Percentiles rank a stretch among this genome's conserved stretches.
Evolutionary conservation across 2,888 invertebrate species (phyloP).

Genomic region (Yponomeuta plumbellus): DNA sequence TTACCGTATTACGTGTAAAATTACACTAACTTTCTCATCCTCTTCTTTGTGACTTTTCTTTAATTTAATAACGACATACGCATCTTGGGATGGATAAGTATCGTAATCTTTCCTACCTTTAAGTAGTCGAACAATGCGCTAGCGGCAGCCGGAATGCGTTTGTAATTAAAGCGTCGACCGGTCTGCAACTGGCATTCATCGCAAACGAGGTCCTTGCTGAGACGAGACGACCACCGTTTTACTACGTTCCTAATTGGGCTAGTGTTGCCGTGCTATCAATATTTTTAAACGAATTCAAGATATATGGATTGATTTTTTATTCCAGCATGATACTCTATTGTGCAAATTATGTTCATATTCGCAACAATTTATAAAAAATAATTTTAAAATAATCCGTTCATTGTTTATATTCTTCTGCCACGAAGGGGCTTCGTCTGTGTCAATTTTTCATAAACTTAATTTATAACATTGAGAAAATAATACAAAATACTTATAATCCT

Average conservation of each 20-base stretch:
- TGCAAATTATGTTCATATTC: too few relatives aligned
- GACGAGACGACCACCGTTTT: conserved; percentile 50
- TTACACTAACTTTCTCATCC: too few relatives aligned
- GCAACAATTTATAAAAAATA: too few relatives aligned
- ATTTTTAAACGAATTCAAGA: neutral
- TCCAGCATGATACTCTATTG: too few relatives aligned
- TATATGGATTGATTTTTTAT: neutral
- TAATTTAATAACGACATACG: neutral
- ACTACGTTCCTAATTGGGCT: conserved; percentile 28
- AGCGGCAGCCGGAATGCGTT: conserved; percentile 1
- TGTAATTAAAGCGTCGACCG: conserved; percentile 52
- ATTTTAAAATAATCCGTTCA: too few relatives aligned
- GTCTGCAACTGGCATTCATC: conserved; percentile 40
- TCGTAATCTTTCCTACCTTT: neutral
- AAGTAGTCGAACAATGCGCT: conserved; percentile 1
- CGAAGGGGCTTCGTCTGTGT: too few relatives aligned
- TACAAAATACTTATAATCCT: neutral
- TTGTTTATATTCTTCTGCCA: too few relatives aligned
- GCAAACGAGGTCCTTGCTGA: conserved; percentile 55
- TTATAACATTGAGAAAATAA: neutral
- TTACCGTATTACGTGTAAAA: too few relatives aligned
- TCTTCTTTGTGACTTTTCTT: neutral
- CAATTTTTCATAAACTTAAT: too few relatives aligned
- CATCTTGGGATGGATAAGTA: neutral
- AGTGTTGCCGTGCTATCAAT: neutral